Evolutionary conservation across 1,140 invertebrate species (phyloP).

Genomic region (Trichoplusia ni): DNA sequence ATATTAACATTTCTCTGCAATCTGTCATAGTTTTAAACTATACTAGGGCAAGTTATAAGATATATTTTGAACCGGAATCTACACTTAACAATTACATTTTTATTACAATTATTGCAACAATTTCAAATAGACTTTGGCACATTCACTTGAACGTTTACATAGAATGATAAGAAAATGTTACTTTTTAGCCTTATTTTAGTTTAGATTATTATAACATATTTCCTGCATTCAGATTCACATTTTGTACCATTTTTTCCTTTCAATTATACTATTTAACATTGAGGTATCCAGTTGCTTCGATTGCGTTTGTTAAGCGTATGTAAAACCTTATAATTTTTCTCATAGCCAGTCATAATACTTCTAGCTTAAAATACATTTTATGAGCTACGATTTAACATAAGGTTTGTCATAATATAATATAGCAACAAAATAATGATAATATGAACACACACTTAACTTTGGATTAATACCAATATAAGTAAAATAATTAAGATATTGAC

Average conservation of each 20-base stretch:
- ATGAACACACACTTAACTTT: constrained; percentile 78
- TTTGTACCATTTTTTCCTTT: no score
- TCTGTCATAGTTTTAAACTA: constrained; percentile 2
- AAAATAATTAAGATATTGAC: constrained; percentile 63
- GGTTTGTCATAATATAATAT: constrained; percentile 70
- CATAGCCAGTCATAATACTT: constrained; percentile 53
- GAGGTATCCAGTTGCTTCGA: no score
- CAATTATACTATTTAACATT: no score
- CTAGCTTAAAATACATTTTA: constrained; percentile 41
- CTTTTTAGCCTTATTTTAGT: no score
- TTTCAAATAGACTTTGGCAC: constrained; percentile 66
- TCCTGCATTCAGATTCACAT: no score
- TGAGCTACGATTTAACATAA: constrained; percentile 51
- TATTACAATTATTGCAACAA: constrained; percentile 54
- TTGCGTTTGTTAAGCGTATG: background rate
- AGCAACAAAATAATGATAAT: constrained; percentile 76
- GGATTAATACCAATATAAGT: constrained; percentile 72
- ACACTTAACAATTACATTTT: constrained; percentile 47
- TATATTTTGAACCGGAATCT: constrained; percentile 19
- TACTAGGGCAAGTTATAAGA: constrained; percentile 29
- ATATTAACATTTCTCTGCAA: background rate
- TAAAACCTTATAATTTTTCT: constrained; percentile 27
- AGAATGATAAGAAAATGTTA: no score
- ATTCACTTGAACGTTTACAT: constrained; percentile 36
- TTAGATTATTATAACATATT: no score